Base-by-base conservation (phyloP, 2,113 vertebrate genomes). In the Rhinoderma darwinii region DNA sequence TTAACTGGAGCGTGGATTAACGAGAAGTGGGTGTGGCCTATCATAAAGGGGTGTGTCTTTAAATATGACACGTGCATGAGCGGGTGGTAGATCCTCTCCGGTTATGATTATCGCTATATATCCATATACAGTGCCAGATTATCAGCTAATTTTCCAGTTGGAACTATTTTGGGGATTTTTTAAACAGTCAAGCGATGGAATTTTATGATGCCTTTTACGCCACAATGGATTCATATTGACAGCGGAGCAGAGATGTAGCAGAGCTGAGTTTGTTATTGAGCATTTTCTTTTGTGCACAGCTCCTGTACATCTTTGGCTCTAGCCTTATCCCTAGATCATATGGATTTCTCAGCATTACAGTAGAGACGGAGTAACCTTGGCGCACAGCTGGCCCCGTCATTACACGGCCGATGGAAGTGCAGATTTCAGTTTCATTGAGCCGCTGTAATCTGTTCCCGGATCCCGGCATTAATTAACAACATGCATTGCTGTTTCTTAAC, bases 391-490 rank as follows among this genome's bases (percentile, higher is more conserved):
- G 14, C 20, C 30, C 20, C 1, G 17, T 17, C 25, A 63, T 43
- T 27, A 41, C 56, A 20, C 3, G 35, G 22, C 17, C 74, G 47
- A 78, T 54, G 32, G 32, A 51, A 20, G 50, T n/a, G 37, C 54
- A 63, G 7, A 27, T n/a, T 63, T 35, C 50, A 39, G 51, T 39
- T 11, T 63, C 56, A 41, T 59, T 25, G 77, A 22, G 35, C 50
- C 18, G 17, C 17, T 27, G 54, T 41, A 63, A 81, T 63, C 78
- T 63, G 54, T 81, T 63, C 56, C 51, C 22, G 37, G 35, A 59
- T 41, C 78, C 41, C 35, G 5, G 35, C 37, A 81, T 59, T 80
- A 80, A 79, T 80, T 80, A 59, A 25, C 51, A 39, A 25, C 32
- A 11, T 25, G 50, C 51, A 32, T n/a, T 4, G 56, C 37, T 27